Percentiles rank a stretch among this genome's conserved stretches.
Evolutionary conservation across 2,797 vertebrate genomes (phyloP).

Genomic region (Fundulus diaphanus): DNA sequence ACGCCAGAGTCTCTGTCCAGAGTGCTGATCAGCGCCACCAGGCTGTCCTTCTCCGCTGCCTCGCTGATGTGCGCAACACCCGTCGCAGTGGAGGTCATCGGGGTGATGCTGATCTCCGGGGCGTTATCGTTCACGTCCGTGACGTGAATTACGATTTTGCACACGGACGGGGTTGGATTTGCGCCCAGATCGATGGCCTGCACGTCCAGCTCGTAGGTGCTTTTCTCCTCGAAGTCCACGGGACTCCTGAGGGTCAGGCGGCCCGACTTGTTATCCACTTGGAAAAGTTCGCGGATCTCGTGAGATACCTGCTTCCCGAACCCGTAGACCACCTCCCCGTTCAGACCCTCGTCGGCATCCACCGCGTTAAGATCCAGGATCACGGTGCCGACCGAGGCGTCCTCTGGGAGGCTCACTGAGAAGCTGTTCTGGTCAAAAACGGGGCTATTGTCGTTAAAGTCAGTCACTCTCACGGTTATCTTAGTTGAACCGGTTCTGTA

Average conservation of each 20-base stretch:
- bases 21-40: constrained; percentile 94
- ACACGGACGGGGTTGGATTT: constrained; percentile 86
- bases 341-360: constrained; percentile 89
- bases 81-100: constrained; percentile 80
- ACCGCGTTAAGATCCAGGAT: constrained; percentile 88
- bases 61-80: constrained; percentile 88
- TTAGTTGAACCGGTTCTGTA: constrained; percentile 85
- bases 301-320: constrained; percentile 87
- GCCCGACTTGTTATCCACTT: constrained; percentile 86
- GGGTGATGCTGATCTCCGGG: constrained; percentile 89
- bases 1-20: constrained; percentile 89
- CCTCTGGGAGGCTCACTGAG: constrained; percentile 89
- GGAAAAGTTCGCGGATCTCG: constrained; percentile 88
- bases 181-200: constrained; percentile 88
- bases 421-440: constrained; percentile 88
- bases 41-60: constrained; percentile 88
- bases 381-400: constrained; percentile 84
- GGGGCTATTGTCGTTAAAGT: constrained; percentile 95
- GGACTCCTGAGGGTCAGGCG: constrained; percentile 85
- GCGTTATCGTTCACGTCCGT: constrained; percentile 94
- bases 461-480: constrained; percentile 89
- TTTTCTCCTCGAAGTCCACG: constrained; percentile 92
- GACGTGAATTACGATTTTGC: constrained; percentile 90
- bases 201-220: constrained; percentile 92
- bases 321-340: constrained; percentile 89